Evolutionary conservation across 2,113 vertebrate species (phyloP).

Genomic region (Phainopepla nitens): DNA sequence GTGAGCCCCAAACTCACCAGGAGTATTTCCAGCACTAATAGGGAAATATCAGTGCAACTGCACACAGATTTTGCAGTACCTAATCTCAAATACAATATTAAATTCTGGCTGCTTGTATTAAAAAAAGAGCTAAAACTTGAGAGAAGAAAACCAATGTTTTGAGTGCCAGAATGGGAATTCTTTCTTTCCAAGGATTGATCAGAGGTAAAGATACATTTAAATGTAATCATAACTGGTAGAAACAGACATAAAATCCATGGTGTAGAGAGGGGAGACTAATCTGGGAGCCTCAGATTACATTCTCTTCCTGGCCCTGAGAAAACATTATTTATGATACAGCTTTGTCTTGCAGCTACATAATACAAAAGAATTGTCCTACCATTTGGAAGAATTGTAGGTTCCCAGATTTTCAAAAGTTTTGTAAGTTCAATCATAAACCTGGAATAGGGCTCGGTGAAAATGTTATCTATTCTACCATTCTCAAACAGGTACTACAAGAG

Average conservation of each 20-base stretch:
- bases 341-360: constrained; percentile 29
- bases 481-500: constrained; percentile 91
- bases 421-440: constrained; percentile 92
- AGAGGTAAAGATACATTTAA: background rate
- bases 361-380: constrained; percentile 74
- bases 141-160: background rate
- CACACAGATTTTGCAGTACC: background rate
- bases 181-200: background rate
- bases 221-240: background rate
- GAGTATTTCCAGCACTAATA: background rate
- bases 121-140: background rate
- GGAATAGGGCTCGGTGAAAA: constrained; percentile 96
- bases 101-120: background rate
- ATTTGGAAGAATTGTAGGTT: constrained; percentile 86
- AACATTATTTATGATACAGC: background rate
- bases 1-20: background rate
- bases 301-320: background rate
- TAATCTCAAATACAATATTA: background rate
- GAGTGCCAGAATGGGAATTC: background rate
- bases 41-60: background rate
- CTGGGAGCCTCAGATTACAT: background rate
- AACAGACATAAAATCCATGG: background rate
- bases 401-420: constrained; percentile 86
- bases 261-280: background rate
- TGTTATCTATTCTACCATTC: constrained; percentile 97